These are phyloP conservation scores for Tetrapedia diversipes DNA, from an alignment of 2,888 invertebrate species.

Conservation along the genomic window DNA sequence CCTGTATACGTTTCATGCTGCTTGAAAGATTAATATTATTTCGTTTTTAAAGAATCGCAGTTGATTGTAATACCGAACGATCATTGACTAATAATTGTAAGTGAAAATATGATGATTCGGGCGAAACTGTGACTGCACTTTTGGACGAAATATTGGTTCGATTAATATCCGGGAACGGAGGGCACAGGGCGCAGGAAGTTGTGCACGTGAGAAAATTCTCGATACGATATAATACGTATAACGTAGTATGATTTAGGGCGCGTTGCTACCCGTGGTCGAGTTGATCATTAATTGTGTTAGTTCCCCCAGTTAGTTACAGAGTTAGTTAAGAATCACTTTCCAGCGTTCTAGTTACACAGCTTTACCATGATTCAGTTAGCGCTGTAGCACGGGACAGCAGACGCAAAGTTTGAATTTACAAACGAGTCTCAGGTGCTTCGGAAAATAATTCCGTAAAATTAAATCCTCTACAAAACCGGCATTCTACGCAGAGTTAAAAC, in stretches of 20 bases:
- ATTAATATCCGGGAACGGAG: background rate
- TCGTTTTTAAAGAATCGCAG: too few species aligned
- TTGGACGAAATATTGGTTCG: background rate
- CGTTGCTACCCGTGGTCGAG: background rate
- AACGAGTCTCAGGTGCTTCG: background rate
- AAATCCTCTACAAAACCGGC: too few species aligned
- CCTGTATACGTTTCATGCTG: too few species aligned
- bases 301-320: conserved; percentile 17
- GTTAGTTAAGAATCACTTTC: conserved; percentile 25
- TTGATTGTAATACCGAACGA: too few species aligned
- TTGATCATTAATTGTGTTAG: conserved; percentile 15
- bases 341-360: conserved; percentile 11
- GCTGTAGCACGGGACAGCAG: background rate
- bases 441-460: too few species aligned
- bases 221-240: background rate
- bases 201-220: background rate
- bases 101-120: too few species aligned
- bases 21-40: too few species aligned
- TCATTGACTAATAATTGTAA: too few species aligned
- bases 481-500: too few species aligned
- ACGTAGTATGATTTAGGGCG: background rate
- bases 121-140: background rate
- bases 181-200: too few species aligned
- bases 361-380: background rate
- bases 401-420: background rate